Evolutionary conservation across 2,888 invertebrate genomes (phyloP).

Genomic region (Drosophila rellima): DNA sequence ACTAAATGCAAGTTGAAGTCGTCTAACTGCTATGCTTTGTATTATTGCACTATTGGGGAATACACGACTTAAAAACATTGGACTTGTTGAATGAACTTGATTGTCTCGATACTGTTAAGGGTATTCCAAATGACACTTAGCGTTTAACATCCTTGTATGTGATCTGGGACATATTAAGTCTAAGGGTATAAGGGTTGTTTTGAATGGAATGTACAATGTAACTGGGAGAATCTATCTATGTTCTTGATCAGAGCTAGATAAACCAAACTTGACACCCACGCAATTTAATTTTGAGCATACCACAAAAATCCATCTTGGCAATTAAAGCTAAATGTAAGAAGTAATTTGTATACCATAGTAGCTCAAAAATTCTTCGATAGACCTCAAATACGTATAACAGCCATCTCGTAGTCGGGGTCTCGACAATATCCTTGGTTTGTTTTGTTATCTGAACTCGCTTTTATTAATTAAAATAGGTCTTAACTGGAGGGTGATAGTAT

Average conservation of each 20-base stretch:
- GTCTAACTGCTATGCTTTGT: neutral
- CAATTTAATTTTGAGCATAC: no score
- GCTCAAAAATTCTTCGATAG: no score
- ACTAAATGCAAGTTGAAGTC: neutral
- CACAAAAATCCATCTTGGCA: no score
- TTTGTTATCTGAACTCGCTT: slow-evolving; percentile 37
- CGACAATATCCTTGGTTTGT: neutral
- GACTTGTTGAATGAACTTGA: neutral
- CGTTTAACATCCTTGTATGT: neutral
- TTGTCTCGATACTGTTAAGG: neutral
- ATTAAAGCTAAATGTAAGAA: no score
- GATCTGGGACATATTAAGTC: neutral
- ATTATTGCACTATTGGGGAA: neutral
- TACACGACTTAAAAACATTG: neutral
- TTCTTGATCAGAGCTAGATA: no score
- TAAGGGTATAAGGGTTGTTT: slow-evolving; percentile 4
- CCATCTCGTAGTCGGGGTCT: no score
- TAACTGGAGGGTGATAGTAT: slow-evolving; percentile 35
- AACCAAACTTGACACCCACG: no score
- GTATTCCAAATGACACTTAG: no score
- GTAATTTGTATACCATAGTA: no score
- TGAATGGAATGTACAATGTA: no score
- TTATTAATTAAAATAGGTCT: slow-evolving; percentile 64
- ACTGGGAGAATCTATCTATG: no score
- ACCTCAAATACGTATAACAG: no score